A percentile compares a stretch with the other conserved stretches of the same genome.
phyloP scores from a whole-genome alignment of 2,797 vertebrate species.

The Microctenopoma lineatum region DNA sequence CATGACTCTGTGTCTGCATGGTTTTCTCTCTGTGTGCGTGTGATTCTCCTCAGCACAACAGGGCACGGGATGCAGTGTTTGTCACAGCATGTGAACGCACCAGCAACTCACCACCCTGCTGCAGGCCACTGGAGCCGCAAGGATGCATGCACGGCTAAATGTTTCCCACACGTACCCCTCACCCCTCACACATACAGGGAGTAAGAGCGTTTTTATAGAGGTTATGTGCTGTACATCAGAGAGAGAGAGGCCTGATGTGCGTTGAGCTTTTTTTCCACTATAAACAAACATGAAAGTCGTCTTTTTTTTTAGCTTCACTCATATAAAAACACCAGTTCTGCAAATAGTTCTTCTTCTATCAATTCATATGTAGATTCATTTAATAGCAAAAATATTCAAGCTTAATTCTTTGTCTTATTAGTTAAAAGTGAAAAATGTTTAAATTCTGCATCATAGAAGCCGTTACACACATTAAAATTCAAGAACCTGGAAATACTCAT shows the following conservation, averaged over 20 bases:
- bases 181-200: conserved; percentile 24
- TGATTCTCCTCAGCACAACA: conserved; percentile 54
- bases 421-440: too few relatives aligned
- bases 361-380: too few relatives aligned
- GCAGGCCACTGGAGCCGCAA: conserved; percentile 57
- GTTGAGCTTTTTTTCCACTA: conserved; percentile 4
- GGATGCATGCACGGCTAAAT: conserved; percentile 76
- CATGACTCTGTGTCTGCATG: conserved; percentile 63
- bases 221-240: not conserved
- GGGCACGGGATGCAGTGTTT: conserved; percentile 61
- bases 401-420: not conserved
- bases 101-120: conserved; percentile 46
- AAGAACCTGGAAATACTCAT: not conserved
- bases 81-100: conserved; percentile 59
- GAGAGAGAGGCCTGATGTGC: not conserved
- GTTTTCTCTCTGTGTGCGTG: conserved; percentile 36
- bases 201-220: not conserved
- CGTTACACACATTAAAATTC: not conserved
- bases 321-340: not conserved
- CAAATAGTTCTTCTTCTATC: not conserved
- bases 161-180: conserved; percentile 66
- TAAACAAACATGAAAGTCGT: not conserved
- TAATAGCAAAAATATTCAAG: too few relatives aligned
- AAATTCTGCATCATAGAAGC: not conserved
- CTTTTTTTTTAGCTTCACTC: conserved; percentile 5